Evolutionary conservation across 2,797 vertebrate genomes (phyloP).

Genomic region (Coracias cyanogaster): DNA sequence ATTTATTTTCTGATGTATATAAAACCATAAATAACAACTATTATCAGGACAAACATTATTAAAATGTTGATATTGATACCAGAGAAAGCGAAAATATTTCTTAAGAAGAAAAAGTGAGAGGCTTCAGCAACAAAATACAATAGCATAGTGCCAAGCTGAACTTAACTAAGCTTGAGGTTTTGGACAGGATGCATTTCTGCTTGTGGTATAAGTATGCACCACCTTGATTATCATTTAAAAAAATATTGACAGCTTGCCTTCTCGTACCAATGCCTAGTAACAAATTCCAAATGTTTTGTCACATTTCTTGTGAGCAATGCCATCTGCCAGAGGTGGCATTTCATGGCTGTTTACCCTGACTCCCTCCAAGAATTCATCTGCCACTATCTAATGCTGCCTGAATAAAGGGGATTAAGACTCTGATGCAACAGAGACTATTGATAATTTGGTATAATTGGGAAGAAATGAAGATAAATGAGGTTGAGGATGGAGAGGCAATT

Average conservation of each 20-base stretch:
- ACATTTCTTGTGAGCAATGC: conserved; percentile 87
- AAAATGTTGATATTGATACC: background rate
- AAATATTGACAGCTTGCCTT: conserved; percentile 88
- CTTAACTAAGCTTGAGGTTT: conserved; percentile 50
- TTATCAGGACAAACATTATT: background rate
- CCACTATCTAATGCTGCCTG: conserved; percentile 86
- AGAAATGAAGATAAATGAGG: conserved; percentile 96
- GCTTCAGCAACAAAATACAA: background rate
- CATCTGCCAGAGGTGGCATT: conserved; percentile 93
- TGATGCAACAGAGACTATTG: conserved; percentile 92
- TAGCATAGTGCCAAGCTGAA: background rate
- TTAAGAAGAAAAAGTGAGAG: background rate
- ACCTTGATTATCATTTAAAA: conserved; percentile 81
- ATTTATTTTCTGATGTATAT: background rate
- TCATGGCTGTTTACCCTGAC: conserved; percentile 89
- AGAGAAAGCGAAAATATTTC: background rate
- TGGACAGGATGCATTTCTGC: conserved; percentile 62
- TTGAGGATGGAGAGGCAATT: conserved; percentile 90
- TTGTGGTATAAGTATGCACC: conserved; percentile 49
- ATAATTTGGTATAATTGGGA: conserved; percentile 94
- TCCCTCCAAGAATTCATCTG: conserved; percentile 93
- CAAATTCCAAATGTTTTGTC: conserved; percentile 89
- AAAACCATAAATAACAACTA: background rate
- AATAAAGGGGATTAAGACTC: conserved; percentile 91
- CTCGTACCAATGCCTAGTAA: conserved; percentile 83